Conservation (phyloP, 2,888 invertebrate genomes). For the Andrena bucephala region DNA sequence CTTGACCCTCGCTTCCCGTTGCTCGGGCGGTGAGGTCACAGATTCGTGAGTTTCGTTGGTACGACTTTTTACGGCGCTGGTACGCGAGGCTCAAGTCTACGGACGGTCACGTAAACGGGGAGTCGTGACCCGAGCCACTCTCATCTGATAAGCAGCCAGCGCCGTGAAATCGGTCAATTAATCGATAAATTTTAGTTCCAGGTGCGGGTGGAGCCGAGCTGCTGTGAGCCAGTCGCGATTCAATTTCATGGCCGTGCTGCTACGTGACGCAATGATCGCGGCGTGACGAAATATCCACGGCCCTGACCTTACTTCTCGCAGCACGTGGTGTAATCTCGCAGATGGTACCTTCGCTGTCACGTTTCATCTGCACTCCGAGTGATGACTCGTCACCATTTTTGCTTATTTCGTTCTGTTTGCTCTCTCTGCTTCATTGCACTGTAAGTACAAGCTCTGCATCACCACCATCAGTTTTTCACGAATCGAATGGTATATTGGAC, state of each 20-base stretch:
- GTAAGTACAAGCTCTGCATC: too few relatives aligned
- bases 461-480: background rate
- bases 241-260: constrained; percentile 23
- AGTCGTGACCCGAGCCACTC: background rate
- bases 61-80: background rate
- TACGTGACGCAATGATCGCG: constrained; percentile 41
- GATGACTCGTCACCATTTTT: background rate
- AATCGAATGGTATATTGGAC: background rate
- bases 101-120: background rate
- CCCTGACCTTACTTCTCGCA: constrained; percentile 52
- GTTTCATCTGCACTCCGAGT: background rate
- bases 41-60: constrained; percentile 40
- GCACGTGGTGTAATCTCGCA: constrained; percentile 18
- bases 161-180: background rate
- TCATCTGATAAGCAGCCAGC: background rate
- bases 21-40: constrained; percentile 36
- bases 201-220: background rate
- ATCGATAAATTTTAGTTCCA: constrained; percentile 6
- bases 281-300: constrained; percentile 39
- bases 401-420: too few relatives aligned
- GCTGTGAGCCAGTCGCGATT: background rate
- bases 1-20: constrained; percentile 66
- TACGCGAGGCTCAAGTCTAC: background rate
- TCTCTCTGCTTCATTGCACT: too few relatives aligned
- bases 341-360: constrained; percentile 1